Evolutionary conservation across 2,797 vertebrate genomes (phyloP).

Genomic region (Octomys mimax): DNA sequence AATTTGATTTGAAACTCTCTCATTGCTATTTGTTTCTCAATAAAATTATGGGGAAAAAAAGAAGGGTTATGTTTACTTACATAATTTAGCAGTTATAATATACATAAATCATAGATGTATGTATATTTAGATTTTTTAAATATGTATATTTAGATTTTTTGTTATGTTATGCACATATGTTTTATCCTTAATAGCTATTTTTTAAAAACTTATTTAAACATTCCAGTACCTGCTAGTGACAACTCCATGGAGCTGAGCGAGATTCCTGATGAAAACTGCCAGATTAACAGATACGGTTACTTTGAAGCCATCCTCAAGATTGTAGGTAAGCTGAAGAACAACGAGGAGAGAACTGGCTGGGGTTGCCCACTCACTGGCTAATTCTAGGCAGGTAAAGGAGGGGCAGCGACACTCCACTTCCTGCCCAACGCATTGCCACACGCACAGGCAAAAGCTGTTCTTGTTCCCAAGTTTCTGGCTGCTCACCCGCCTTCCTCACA

Average conservation of each 20-base stretch:
- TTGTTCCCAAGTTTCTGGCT: background rate
- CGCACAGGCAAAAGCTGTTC: background rate
- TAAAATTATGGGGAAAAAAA: background rate
- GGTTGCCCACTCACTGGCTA: background rate
- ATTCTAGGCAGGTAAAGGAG: background rate
- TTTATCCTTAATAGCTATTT: background rate
- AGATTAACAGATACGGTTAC: slow-evolving; percentile 92
- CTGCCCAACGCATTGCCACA: background rate
- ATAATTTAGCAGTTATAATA: background rate
- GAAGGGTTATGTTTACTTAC: background rate
- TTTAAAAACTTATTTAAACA: slow-evolving; percentile 55
- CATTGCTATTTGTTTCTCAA: too few species aligned
- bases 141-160: background rate
- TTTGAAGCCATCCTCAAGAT: slow-evolving; percentile 91
- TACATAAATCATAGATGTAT: too few species aligned
- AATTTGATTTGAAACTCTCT: too few species aligned
- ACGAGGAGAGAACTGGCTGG: background rate
- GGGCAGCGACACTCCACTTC: background rate
- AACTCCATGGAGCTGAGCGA: slow-evolving; percentile 40
- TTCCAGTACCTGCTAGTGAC: background rate
- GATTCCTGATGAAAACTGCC: slow-evolving; percentile 87
- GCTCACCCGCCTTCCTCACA: background rate
- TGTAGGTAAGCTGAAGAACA: slow-evolving; percentile 88
- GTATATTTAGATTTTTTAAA: too few species aligned
- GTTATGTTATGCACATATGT: background rate